phyloP scores from a whole-genome alignment of 2,888 invertebrate species.

The Acleris emargana region DNA sequence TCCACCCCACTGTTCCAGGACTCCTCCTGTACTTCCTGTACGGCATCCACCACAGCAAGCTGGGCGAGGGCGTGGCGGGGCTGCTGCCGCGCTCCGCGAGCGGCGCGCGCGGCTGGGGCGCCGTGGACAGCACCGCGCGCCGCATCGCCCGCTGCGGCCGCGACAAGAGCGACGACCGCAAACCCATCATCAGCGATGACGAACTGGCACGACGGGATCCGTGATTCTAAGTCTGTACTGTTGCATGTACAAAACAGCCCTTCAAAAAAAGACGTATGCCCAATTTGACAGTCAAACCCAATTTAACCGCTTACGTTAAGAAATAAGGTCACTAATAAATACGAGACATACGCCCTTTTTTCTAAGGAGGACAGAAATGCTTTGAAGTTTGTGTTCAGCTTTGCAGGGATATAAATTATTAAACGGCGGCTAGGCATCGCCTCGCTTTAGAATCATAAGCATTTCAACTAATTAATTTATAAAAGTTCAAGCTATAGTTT shows the following conservation, averaged over 20 bases:
- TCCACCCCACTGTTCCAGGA: conserved; percentile 77
- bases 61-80: conserved; percentile 85
- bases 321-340: too few relatives aligned
- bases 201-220: conserved; percentile 71
- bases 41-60: conserved; percentile 93
- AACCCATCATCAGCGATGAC: conserved; percentile 76
- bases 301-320: too few relatives aligned
- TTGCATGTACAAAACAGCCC: conserved; percentile 39
- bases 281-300: too few relatives aligned
- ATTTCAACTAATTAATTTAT: too few relatives aligned
- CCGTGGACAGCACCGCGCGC: conserved; percentile 75
- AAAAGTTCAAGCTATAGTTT: too few relatives aligned
- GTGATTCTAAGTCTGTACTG: conserved; percentile 56
- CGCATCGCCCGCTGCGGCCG: conserved; percentile 69
- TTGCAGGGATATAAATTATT: neutral
- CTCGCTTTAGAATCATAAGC: too few relatives aligned
- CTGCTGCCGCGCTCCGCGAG: conserved; percentile 69
- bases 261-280: too few relatives aligned
- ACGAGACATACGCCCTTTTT: too few relatives aligned
- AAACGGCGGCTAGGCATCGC: neutral
- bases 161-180: conserved; percentile 72
- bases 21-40: conserved; percentile 92
- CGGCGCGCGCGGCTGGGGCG: conserved; percentile 75
- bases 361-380: too few relatives aligned
- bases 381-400: conserved; percentile 38